Conservation (phyloP, 2,797 vertebrate species). For the Garrulus glandarius region DNA sequence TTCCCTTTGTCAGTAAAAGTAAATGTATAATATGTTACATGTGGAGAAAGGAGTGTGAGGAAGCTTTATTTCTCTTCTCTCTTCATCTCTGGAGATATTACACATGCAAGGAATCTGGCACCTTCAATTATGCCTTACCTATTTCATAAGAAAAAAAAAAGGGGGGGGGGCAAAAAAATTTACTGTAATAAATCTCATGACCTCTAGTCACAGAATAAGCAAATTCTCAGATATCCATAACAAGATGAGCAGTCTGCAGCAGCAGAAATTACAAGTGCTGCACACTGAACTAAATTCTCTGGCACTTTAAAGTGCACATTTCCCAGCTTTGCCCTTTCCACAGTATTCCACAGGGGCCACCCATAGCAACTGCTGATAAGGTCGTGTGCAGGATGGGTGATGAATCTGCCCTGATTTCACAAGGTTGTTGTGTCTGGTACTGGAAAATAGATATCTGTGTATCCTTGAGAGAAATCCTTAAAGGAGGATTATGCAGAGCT, state of each 20-base stretch:
- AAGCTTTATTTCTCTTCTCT: background rate
- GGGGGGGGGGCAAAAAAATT: fast-evolving
- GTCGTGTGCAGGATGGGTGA: constrained; percentile 33
- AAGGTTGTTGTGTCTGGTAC: constrained; percentile 12
- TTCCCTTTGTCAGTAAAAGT: background rate
- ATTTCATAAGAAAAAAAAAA: background rate
- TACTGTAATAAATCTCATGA: background rate
- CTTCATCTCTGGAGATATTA: background rate
- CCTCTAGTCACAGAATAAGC: background rate
- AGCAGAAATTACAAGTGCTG: constrained; percentile 4
- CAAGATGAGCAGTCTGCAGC: background rate
- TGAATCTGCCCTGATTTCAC: constrained; percentile 49
- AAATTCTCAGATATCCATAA: background rate
- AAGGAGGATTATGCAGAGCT: background rate
- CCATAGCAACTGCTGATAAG: constrained; percentile 59
- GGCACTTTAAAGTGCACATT: constrained; percentile 29
- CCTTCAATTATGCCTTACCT: background rate
- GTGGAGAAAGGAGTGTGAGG: background rate
- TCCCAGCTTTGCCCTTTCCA: constrained; percentile 59
- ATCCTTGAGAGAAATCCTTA: background rate
- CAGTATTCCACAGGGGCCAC: constrained; percentile 24
- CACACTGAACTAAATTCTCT: background rate
- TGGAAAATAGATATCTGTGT: background rate
- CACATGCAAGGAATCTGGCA: background rate
- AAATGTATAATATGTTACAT: background rate